phyloP scores from a whole-genome alignment of 2,888 invertebrate genomes.

The Hydrotaea diabolus region DNA sequence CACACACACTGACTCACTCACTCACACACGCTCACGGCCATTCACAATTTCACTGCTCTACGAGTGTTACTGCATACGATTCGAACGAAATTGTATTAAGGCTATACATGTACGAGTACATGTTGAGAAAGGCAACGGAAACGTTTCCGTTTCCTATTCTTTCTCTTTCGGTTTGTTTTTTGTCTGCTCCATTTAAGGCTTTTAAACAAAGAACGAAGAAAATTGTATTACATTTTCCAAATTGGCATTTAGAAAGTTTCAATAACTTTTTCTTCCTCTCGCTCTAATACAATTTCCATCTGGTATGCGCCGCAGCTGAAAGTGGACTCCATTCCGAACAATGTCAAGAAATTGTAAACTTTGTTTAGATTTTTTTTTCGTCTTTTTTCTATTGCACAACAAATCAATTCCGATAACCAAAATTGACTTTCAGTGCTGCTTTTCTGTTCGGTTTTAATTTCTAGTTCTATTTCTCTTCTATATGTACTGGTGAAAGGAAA shows the following conservation, averaged over 20 bases:
- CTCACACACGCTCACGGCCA: neutral
- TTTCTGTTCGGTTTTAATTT: neutral
- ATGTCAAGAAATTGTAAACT: conserved; percentile 26
- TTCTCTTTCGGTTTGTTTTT: no score
- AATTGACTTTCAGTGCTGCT: conserved; percentile 8
- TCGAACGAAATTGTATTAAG: conserved; percentile 19
- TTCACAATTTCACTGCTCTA: neutral
- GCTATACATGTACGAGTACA: neutral
- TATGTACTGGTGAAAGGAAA: neutral
- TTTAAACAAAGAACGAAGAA: conserved; percentile 10
- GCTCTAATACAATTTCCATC: conserved; percentile 19
- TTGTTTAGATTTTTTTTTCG: neutral
- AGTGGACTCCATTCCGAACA: conserved; percentile 2
- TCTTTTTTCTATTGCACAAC: conserved; percentile 2
- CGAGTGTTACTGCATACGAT: neutral
- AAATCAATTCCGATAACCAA: conserved; percentile 25
- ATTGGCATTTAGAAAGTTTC: conserved; percentile 34
- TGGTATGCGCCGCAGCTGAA: neutral
- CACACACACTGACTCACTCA: neutral
- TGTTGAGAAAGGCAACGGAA: conserved; percentile 5
- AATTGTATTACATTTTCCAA: conserved; percentile 25
- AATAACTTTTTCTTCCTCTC: neutral
- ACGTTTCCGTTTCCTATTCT: conserved; percentile 20
- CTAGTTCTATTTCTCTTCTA: no score
- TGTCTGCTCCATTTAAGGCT: conserved; percentile 17